Conservation (phyloP, 37 sponge, comb jelly and placozoan species). For the Axinella damicornis region DNA sequence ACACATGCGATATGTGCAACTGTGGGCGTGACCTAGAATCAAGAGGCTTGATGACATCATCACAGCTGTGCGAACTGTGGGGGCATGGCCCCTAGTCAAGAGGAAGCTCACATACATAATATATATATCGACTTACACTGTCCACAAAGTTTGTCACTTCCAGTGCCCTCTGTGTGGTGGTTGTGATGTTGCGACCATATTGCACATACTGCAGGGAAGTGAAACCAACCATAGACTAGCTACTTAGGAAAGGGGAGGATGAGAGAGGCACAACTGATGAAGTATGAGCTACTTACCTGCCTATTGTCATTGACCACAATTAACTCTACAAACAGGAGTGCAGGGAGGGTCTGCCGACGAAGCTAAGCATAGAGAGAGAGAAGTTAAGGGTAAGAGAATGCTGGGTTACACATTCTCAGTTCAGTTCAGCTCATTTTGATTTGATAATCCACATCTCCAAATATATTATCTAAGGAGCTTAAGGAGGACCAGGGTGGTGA, state of each 20-base stretch:
- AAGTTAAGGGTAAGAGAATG: background rate
- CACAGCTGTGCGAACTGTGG: too few species aligned
- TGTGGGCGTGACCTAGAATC: constrained; percentile 4
- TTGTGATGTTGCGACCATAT: constrained; percentile 22
- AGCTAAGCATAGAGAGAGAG: constrained; percentile 18
- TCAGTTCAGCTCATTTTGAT: too few species aligned
- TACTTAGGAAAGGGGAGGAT: too few species aligned
- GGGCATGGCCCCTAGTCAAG: too few species aligned
- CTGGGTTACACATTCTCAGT: background rate
- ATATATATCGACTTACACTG: constrained; percentile 59
- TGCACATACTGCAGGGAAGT: constrained; percentile 18
- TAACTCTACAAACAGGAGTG: constrained; percentile 60
- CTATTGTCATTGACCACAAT: constrained; percentile 54
- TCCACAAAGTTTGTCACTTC: constrained; percentile 58
- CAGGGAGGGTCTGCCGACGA: constrained; percentile 24
- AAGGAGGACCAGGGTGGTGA: too few species aligned
- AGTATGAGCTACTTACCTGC: constrained; percentile 30
- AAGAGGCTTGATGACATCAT: too few species aligned
- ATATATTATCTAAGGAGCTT: too few species aligned
- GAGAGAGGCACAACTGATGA: too few species aligned
- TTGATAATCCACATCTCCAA: too few species aligned
- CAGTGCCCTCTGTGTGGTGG: constrained; percentile 33
- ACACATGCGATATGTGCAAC: too few species aligned
- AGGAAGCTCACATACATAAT: too few species aligned
- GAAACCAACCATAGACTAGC: background rate